Conservation (phyloP, 2,113 vertebrate species). For the Hemicordylus capensis region DNA sequence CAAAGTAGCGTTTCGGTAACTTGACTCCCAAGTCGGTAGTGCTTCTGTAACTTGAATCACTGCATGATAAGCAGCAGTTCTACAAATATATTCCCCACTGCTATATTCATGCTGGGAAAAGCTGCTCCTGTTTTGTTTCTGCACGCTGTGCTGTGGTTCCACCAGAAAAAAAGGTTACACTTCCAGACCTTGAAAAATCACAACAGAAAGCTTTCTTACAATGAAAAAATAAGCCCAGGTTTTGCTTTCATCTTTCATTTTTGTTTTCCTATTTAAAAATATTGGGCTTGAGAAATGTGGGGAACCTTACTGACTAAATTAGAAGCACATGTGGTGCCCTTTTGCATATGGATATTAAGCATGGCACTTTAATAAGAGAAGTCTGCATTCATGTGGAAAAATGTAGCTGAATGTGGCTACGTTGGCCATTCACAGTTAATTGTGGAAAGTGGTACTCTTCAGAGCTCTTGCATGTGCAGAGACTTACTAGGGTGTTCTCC, state of each 20-base stretch:
- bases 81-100: neutral
- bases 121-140: neutral
- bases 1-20: no score
- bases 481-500: neutral
- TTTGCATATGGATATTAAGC: neutral
- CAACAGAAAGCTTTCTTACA: neutral
- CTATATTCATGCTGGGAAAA: neutral
- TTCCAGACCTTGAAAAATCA: neutral
- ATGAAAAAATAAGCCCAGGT: no score
- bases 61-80: neutral
- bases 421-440: neutral
- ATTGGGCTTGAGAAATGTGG: no score
- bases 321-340: neutral
- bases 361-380: constrained; percentile 9
- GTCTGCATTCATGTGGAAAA: neutral
- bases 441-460: neutral
- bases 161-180: neutral
- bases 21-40: no score
- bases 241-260: neutral
- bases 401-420: neutral
- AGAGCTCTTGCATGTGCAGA: neutral
- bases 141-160: neutral
- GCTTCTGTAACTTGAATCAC: neutral
- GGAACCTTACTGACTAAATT: neutral
- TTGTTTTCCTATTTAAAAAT: neutral